These are phyloP conservation scores for Aphaenogaster rudis DNA, from an alignment of 1,140 invertebrate species.

Conservation along the genomic window DNA sequence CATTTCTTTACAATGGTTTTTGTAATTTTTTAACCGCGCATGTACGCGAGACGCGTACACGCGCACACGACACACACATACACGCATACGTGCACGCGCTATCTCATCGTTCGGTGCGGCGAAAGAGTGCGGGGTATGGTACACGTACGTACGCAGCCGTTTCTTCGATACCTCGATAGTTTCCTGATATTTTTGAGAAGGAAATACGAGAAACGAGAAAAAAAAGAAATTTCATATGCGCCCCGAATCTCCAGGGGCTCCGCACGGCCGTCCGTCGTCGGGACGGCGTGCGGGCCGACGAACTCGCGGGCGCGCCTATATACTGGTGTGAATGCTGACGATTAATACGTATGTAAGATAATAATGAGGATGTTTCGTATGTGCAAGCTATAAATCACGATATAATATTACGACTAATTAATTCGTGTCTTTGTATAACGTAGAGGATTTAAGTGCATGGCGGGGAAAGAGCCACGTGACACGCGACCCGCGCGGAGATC, in stretches of 20 bases:
- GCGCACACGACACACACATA: not conserved
- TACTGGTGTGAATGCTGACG: constrained; percentile 75
- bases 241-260: constrained; percentile 54
- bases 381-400: constrained; percentile 74
- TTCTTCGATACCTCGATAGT: constrained; percentile 74
- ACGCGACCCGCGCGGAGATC: not conserved
- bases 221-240: constrained; percentile 44
- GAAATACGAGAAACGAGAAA: constrained; percentile 57
- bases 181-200: constrained; percentile 77
- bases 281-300: constrained; percentile 54
- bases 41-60: constrained; percentile 30
- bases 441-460: constrained; percentile 76
- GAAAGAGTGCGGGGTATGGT: constrained; percentile 53
- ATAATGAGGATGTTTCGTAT: constrained; percentile 74
- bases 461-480: not conserved
- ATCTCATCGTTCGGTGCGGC: constrained; percentile 55
- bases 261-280: constrained; percentile 10
- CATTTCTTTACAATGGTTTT: constrained; percentile 66
- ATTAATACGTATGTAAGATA: constrained; percentile 75
- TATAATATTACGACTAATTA: constrained; percentile 77
- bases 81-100: no score
- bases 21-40: constrained; percentile 65
- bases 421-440: constrained; percentile 76
- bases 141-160: constrained; percentile 62
- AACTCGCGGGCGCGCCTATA: constrained; percentile 65